Evolutionary conservation across 30 jellyfish, hydroid and myxozoan species (phyloP), one percentile per base, ranked within the genome.

Genomic region (Aurelia aurita complex sp. Pacific): DNA sequence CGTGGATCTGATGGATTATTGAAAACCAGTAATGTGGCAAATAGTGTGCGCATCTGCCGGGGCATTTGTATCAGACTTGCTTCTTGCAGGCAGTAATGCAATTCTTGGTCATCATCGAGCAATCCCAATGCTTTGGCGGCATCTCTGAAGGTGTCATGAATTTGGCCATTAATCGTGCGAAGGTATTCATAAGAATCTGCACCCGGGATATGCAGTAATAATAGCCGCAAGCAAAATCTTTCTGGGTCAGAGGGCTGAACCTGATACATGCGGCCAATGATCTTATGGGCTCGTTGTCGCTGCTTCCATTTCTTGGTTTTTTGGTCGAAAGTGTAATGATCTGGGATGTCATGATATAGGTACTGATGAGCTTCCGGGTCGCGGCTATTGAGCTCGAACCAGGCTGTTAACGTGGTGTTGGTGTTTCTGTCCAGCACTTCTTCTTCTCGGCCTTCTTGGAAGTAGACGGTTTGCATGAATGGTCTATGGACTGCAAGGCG

Each of bases 401-500:
- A 88, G 15, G 89, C 95, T 46, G 90, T 80, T 15, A 88, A 86
- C 10, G 82, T 64, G 53, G 95, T 79, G 29, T 53, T 54, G 15
- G 36, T 32, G 62, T n/a, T 67, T 34, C 17, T 34, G 17, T 81
- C 72, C 10, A 74, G 71, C 23, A 92, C 97, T 18, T 34, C 32
- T 9, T 23, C 88, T 53, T 88, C 97, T 16, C 73, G 76, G 18
- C 96, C 95, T 16, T 57, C 76, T 17, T 73, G 67, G 72, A 86
- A 90, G 69, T 65, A 68, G 33, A 86, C 81, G 57, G 16, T 67
- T 71, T 90, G 84, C 46, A 65, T 18, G 46, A 54, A 68, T 64
- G 97, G 97, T 18, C 74, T 92, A 55, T 91, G 97, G 33, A 89
- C 23, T 4, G 64, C 80, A 38, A 89, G 96, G 33, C 97, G 91